Evolutionary conservation across 2,888 invertebrate genomes (phyloP), one percentile per base, ranked within the genome.

Genomic region (Troides oblongomaculatus): DNA sequence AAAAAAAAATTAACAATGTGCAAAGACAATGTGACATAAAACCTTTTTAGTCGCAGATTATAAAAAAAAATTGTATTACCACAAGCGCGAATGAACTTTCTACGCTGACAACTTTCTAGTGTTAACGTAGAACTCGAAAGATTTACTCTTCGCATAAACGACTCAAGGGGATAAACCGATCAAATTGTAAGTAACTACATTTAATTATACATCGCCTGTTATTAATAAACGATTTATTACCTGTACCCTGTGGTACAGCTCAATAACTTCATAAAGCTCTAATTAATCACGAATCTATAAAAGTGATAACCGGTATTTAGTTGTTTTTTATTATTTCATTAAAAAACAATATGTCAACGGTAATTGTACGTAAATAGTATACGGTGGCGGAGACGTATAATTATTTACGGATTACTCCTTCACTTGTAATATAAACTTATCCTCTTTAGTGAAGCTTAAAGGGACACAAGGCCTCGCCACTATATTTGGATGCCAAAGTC

Each of bases 391-490:
- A 43, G 36, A 56, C 25, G 18, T 10, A 39, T 66, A 61, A 66
- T 66, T 66, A 61, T 62, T 62, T 56, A 66, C 39, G 66, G 61
- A 66, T 66, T 53, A 62, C 43, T 62, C 66, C 61, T 23, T 56
- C 61, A 14, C 18, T 46, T 59, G 59, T 61, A 18, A 21, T 23
- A 65, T 65, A 58, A 65, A 65, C 53, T 43, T 65, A 57, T 65
- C 60, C 60, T 67, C 56, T 67, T 62, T 67, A 57, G 43, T 62
- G 56, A 23, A 43, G 18, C 39, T 57, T 68, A 46, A 68, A 68
- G 62, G 58, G 57, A 43, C 14, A 43, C 57, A 68, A 68, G 62
- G 58, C 62, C 43, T n/a, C 46, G 30, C 10, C 53, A 46, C 67
- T 62, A 21, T 68, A 68, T 62, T 57, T 62, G 62, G 67, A 62